Base-by-base conservation (phyloP, 2,888 invertebrate genomes). In the Bhutanitis thaidina region DNA sequence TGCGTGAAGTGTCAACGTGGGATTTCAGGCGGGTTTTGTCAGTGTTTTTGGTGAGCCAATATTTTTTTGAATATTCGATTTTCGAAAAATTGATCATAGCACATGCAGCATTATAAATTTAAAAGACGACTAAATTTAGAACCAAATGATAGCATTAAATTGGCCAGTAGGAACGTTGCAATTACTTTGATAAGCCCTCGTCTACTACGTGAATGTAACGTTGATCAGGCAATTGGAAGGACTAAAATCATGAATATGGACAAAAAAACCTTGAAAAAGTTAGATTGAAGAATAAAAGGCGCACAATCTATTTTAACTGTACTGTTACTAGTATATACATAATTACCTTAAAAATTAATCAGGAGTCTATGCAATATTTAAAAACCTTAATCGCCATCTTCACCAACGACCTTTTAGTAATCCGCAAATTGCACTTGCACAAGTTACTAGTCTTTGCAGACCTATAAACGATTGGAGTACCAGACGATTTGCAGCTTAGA, bases 191-290 rank as follows among this genome's bases (percentile, higher is more conserved):
- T 34, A 34, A 43, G 38, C n/a, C 37, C 38, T 37, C 25, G 15
- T 25, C 8, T 20, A 25, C 32, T 1, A 38, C 8, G 20, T 43
- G 25, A 32, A 38, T 49, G 43, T 36, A 30, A 37, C 16, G 41
- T 43, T 43, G 36, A 37, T 37, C 15, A 15, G 35, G 36, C 41
- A 48, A 48, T 48, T 48, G 48, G 41, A 12, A 8, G 40, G 40
- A 35, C 14, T 14, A 15, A 40, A 15, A 34, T 27, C n/a, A 30
- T 30, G n/a, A n/a, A n/a, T n/a, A n/a, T n/a, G n/a, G n/a, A n/a
- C n/a, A n/a, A n/a, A n/a, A n/a, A n/a, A n/a, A n/a, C n/a, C n/a
- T n/a, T n/a, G n/a, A n/a, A n/a, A n/a, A n/a, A n/a, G n/a, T n/a
- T n/a, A n/a, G n/a, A n/a, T n/a, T n/a, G n/a, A n/a, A n/a, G n/a